phyloP scores from a whole-genome alignment of 1,140 invertebrate species.

The Contarinia nasturtii region DNA sequence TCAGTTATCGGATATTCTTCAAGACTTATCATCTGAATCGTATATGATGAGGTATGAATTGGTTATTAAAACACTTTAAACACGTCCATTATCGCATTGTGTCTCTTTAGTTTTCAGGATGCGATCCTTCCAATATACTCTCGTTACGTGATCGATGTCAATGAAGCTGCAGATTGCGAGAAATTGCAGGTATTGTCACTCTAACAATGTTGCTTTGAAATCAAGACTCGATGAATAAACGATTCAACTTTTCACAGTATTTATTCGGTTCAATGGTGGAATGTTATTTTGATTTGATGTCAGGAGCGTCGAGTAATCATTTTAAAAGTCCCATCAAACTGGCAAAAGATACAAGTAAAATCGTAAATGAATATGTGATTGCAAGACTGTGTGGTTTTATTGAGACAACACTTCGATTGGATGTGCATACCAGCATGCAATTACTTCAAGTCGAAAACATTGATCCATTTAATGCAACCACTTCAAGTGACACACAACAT shows the following conservation, averaged over 20 bases:
- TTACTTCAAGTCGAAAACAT: conserved; percentile 31
- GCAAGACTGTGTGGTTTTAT: conserved; percentile 66
- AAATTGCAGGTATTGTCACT: conserved; percentile 6
- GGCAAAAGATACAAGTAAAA: conserved; percentile 13
- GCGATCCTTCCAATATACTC: no score
- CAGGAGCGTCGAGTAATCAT: conserved; percentile 7
- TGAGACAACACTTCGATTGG: conserved; percentile 76
- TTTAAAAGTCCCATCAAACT: conserved; percentile 12
- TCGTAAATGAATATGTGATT: conserved; percentile 32
- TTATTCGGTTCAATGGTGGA: not conserved
- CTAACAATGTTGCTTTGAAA: not conserved
- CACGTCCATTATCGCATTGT: no score
- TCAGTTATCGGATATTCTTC: conserved; percentile 5
- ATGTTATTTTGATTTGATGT: not conserved
- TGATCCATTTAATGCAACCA: not conserved
- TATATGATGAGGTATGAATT: conserved; percentile 5
- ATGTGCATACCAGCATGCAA: conserved; percentile 79
- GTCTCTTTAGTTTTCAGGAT: no score
- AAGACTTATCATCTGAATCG: not conserved
- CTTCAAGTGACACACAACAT: not conserved
- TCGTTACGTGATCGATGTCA: no score
- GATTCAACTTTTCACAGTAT: not conserved
- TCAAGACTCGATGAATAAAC: not conserved
- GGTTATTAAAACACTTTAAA: no score
- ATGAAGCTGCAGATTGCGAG: conserved; percentile 6